Evolutionary conservation across 2,113 vertebrate genomes (phyloP), one percentile per base, ranked within the genome.

Genomic region (Prietella phreatophila): DNA sequence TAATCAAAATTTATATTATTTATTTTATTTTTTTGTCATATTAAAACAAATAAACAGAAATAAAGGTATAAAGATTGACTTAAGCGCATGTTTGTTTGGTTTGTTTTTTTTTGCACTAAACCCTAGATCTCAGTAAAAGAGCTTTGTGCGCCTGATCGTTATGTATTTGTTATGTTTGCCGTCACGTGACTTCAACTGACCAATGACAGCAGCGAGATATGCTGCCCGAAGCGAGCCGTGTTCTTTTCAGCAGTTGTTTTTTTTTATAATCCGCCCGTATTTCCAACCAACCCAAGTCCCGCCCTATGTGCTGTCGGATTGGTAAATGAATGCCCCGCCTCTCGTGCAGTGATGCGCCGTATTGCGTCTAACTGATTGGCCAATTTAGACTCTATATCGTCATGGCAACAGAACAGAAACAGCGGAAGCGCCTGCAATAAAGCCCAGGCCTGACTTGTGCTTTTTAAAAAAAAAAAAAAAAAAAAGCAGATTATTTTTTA

Each of bases 111-210:
- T 2, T 4, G 69, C 36, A 39, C 5, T n/a, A 39, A 36, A 39
- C 33, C 2, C 19, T 1, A 39, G 2, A 73, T 9, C 19, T 73
- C 30, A 36, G 63, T 13, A 63, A 65, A 0, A 20, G 4, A n/a
- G n/a, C 14, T 20, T 73, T 17, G 17, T 39, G 8, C 17, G 1
- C 7, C 19, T 73, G 9, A 25, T 47, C 20, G 14, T 7, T n/a
- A 20, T 50, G 20, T 13, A 47, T 10, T 25, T 75, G 7, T 33
- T 25, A 2, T 2, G 33, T 33, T 53, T 67, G 27, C 1, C 3
- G 22, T 89, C 90, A 92, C 82, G 89, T 92, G 90, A 89, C 25
- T 53, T n/a, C 22, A 81, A 9, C 33, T 36, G 30, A 76, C 91
- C 90, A 92, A 92, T 91, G 11, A n/a, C 27, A 15, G 79, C 55